Evolutionary conservation across 2,797 vertebrate genomes (phyloP).

Genomic region (Gephyroberyx darwinii): DNA sequence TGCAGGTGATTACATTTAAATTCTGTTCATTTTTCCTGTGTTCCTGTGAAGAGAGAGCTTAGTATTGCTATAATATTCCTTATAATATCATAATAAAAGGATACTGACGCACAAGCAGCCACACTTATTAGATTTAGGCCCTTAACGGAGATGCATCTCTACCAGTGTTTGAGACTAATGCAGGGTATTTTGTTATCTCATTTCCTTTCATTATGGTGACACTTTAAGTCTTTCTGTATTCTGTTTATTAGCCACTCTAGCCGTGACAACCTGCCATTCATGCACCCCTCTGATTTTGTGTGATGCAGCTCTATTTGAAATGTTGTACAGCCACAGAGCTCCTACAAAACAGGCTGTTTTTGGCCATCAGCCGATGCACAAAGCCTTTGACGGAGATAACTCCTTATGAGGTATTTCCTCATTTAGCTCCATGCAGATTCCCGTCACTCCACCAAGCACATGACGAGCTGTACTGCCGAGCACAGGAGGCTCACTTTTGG

Average conservation of each 20-base stretch:
- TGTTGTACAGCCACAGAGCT: background rate
- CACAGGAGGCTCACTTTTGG: background rate
- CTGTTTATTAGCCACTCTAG: conserved; percentile 5
- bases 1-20: background rate
- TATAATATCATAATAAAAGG: background rate
- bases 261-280: conserved; percentile 36
- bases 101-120: background rate
- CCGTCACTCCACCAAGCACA: background rate
- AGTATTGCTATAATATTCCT: background rate
- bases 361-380: background rate
- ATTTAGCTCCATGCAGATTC: conserved; percentile 5
- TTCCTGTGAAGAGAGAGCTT: background rate
- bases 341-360: conserved; percentile 2
- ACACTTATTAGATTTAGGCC: too few species aligned
- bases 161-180: too few species aligned
- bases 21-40: background rate
- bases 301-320: background rate
- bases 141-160: background rate
- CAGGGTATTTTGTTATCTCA: conserved; percentile 25
- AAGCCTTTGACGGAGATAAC: background rate
- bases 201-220: background rate
- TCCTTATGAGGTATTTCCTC: conserved; percentile 11
- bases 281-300: background rate
- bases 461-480: background rate
- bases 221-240: conserved; percentile 33